These are phyloP conservation scores for Palaemon carinicauda DNA, from an alignment of 1,140 invertebrate genomes.

Conservation along the genomic window DNA sequence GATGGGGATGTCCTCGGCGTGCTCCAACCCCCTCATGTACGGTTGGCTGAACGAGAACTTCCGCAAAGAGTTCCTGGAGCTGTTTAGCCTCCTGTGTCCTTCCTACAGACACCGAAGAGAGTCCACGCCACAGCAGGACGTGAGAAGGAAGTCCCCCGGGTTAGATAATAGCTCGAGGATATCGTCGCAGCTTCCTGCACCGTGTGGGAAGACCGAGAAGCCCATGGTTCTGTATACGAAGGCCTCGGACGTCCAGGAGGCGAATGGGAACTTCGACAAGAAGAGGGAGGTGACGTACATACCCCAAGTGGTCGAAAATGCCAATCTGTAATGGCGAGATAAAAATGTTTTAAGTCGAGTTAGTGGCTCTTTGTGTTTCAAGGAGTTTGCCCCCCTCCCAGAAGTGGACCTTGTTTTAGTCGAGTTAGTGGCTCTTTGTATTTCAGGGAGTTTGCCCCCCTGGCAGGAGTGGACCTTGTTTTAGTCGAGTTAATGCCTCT, in stretches of 20 bases:
- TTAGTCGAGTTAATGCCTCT: too few relatives aligned
- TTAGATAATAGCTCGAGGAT: background rate
- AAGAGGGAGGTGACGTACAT: conserved; percentile 30
- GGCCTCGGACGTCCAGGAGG: background rate
- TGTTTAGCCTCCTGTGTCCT: conserved; percentile 32
- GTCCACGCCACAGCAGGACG: background rate
- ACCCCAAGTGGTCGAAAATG: conserved; percentile 33
- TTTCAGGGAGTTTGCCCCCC: too few relatives aligned
- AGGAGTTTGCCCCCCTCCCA: background rate
- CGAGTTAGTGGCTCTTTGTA: too few relatives aligned
- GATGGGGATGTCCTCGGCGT: conserved; percentile 69
- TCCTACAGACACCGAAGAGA: background rate
- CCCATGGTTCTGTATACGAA: conserved; percentile 48
- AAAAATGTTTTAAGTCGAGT: background rate
- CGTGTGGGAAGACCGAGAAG: background rate
- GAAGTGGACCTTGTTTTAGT: too few relatives aligned
- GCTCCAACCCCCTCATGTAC: conserved; percentile 70
- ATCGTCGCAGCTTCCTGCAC: background rate
- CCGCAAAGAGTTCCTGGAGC: conserved; percentile 67
- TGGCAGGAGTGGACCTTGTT: too few relatives aligned
- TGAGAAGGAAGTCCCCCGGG: background rate
- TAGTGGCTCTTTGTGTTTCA: background rate
- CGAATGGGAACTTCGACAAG: background rate
- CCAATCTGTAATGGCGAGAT: conserved; percentile 7
- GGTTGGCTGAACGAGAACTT: conserved; percentile 72